These are phyloP conservation scores for Eulemur albifrons DNA, from an alignment of 2,797 vertebrate genomes.

Conservation along the genomic window DNA sequence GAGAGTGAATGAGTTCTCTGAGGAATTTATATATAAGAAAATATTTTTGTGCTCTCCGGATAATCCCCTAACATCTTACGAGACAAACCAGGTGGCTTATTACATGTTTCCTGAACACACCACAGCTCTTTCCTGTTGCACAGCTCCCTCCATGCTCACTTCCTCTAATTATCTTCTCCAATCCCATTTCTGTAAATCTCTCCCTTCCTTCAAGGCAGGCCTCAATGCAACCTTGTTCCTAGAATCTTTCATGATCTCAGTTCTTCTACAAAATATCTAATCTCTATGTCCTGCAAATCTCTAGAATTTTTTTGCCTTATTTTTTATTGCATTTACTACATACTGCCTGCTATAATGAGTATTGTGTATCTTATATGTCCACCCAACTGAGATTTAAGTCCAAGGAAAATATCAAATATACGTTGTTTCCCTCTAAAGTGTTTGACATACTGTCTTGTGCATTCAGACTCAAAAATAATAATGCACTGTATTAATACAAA, in stretches of 20 bases:
- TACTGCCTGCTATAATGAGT: not conserved
- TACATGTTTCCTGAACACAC: not conserved
- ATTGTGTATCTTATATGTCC: not conserved
- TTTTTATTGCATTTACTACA: not conserved
- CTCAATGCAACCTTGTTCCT: not conserved
- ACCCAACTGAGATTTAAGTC: not conserved
- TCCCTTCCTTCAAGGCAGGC: not conserved
- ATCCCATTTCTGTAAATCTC: not conserved
- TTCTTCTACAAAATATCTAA: not conserved
- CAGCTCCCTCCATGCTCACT: not conserved
- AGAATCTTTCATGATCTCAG: not conserved
- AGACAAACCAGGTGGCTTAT: slow-evolving; percentile 11
- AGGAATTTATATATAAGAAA: not conserved
- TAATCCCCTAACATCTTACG: slow-evolving; percentile 29
- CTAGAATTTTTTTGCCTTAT: not conserved
- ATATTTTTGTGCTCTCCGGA: not conserved
- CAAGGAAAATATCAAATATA: not conserved
- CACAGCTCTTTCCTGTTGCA: not conserved
- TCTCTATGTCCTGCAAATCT: not conserved
- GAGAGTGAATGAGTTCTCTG: not conserved
- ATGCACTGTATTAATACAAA: not conserved
- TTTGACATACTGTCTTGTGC: not conserved
- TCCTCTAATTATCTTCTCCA: not conserved
- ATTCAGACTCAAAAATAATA: not conserved
- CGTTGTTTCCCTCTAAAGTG: not conserved